Evolutionary conservation across 1,140 invertebrate species (phyloP).

Genomic region (Melipona quadrifasciata): DNA sequence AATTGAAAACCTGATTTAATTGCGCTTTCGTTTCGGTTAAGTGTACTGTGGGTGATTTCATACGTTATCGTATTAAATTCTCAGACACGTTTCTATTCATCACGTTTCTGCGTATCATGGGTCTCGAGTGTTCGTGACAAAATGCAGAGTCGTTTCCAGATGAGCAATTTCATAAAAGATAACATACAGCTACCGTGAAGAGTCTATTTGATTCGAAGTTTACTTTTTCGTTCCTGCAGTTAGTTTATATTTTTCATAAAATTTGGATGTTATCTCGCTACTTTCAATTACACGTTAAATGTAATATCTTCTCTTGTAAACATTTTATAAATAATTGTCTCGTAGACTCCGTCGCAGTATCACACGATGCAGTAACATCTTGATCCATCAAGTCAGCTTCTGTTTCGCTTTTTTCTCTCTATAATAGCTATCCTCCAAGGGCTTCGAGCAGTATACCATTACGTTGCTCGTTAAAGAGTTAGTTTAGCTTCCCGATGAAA

Average conservation of each 20-base stretch:
- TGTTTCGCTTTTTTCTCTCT: too few relatives aligned
- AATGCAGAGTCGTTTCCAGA: background rate
- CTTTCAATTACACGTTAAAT: too few relatives aligned
- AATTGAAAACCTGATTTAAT: background rate
- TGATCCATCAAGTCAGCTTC: too few relatives aligned
- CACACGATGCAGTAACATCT: too few relatives aligned
- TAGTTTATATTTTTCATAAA: too few relatives aligned
- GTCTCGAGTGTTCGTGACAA: background rate
- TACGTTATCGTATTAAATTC: background rate
- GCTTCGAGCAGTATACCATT: too few relatives aligned
- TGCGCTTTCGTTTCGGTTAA: background rate
- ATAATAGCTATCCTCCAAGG: too few relatives aligned
- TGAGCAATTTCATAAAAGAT: background rate
- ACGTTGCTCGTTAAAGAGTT: background rate
- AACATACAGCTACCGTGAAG: background rate
- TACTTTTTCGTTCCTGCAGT: background rate
- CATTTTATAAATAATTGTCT: too few relatives aligned
- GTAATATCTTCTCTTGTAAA: too few relatives aligned
- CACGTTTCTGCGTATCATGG: background rate
- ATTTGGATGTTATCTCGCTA: too few relatives aligned
- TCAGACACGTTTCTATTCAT: background rate
- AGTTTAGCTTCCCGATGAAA: background rate
- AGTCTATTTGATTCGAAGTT: background rate
- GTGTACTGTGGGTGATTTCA: background rate
- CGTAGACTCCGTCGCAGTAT: too few relatives aligned